Percentiles rank a stretch among this genome's conserved stretches.
phyloP scores from a whole-genome alignment of 2,113 vertebrate genomes.

The Anhinga rufa region DNA sequence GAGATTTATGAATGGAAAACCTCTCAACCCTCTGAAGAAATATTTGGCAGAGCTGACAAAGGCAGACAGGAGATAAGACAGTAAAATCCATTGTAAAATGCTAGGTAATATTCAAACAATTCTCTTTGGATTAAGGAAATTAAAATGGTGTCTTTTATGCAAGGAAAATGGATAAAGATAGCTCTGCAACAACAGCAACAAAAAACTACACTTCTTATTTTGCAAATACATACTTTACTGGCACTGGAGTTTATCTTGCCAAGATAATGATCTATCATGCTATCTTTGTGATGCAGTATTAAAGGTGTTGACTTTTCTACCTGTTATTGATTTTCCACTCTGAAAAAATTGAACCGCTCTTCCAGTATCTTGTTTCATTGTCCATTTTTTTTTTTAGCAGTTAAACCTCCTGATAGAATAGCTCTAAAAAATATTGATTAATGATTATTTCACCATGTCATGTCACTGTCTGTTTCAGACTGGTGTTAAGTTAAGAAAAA shows the following conservation, averaged over 20 bases:
- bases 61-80: neutral
- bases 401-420: neutral
- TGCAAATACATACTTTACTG: neutral
- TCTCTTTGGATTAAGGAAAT: neutral
- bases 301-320: neutral
- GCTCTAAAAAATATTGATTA: neutral
- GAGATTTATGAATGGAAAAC: slow-evolving; percentile 10
- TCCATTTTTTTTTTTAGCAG: neutral
- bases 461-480: neutral
- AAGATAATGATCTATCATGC: neutral
- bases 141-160: neutral
- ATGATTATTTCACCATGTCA: neutral
- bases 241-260: neutral
- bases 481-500: neutral
- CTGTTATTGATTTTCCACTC: neutral
- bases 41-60: neutral
- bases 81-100: neutral
- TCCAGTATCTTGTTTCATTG: neutral
- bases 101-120: neutral
- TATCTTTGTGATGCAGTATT: neutral
- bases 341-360: neutral
- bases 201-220: neutral
- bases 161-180: neutral
- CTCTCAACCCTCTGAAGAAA: neutral
- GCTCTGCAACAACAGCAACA: neutral